Evolutionary conservation across 2,888 invertebrate genomes (phyloP), one percentile per base, ranked within the genome.

Genomic region (Geophilus truncorum): DNA sequence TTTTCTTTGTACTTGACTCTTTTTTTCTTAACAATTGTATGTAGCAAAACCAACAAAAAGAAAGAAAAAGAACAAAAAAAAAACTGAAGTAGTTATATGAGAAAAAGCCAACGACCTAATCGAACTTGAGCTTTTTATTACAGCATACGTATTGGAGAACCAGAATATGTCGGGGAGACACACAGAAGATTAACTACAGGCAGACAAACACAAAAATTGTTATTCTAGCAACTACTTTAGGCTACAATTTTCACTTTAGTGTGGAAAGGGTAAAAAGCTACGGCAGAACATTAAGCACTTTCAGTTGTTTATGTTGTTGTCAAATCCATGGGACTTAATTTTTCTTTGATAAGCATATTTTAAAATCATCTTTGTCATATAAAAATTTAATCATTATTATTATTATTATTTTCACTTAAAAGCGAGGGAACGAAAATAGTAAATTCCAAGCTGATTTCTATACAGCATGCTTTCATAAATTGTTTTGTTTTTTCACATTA

Each of bases 91-190:
- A 28, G 70, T 70, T 28, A 70, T 70, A 70, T 70, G 10, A 70
- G 70, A 70, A 70, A 70, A 70, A 70, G 70, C 70, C 70, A 70
- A 70, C 28, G 70, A 70, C 70, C 28, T 70, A 70, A 70, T 70
- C 70, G 70, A 70, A 36, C 77, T 77, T 32, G 77, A 77, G 77
- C 77, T 77, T 77, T 40, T 77, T 77, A 77, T 77, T 77, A 77
- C 77, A 77, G 77, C 77, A 77, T 77, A 77, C 77, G 77, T 77
- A 77, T 77, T 77, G 34, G 36, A 77, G 77, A 77, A 77, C 77
- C 77, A 77, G 77, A 77, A 36, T 77, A 77, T 77, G 77, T 70
- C 70, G 28, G 70, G 70, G 70, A 70, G 28, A 70, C 70, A 70
- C 70, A 70, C 70, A 70, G 28, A 70, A 70, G 70, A 70, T 70